Conservation (phyloP, 2,888 invertebrate genomes). For the Heliconius charithonia region DNA sequence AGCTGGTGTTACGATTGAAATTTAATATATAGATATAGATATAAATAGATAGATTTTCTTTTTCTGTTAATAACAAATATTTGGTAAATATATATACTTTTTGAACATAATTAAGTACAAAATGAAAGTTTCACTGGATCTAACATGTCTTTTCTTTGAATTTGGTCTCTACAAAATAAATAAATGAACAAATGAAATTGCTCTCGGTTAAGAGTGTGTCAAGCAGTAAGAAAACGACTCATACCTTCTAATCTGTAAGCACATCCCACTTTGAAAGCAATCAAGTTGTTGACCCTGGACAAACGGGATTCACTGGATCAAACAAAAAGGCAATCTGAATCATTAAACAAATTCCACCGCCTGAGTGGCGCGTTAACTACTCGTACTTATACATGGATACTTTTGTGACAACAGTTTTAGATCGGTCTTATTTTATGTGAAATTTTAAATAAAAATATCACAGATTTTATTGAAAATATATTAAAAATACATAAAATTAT, state of each 20-base stretch:
- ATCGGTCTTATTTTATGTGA: background rate
- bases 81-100: too few species aligned
- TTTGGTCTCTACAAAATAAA: too few species aligned
- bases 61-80: too few species aligned
- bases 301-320: constrained; percentile 39
- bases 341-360: constrained; percentile 38
- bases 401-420: constrained; percentile 3
- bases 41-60: too few species aligned
- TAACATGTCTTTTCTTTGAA: too few species aligned
- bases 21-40: too few species aligned
- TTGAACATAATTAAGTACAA: too few species aligned
- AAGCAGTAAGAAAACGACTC: constrained; percentile 29
- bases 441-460: background rate
- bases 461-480: background rate
- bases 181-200: too few species aligned
- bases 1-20: too few species aligned
- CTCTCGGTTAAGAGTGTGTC: background rate
- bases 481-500: background rate
- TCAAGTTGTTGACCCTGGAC: constrained; percentile 42
- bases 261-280: constrained; percentile 36
- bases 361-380: constrained; percentile 15
- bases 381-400: background rate
- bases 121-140: too few species aligned
- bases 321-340: constrained; percentile 37
- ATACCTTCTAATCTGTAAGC: constrained; percentile 34